A percentile compares a stretch with the other conserved stretches of the same genome.
These are phyloP conservation scores for Lichenostomus cassidix DNA, from an alignment of 2,113 vertebrate species.

Conservation along the genomic window DNA sequence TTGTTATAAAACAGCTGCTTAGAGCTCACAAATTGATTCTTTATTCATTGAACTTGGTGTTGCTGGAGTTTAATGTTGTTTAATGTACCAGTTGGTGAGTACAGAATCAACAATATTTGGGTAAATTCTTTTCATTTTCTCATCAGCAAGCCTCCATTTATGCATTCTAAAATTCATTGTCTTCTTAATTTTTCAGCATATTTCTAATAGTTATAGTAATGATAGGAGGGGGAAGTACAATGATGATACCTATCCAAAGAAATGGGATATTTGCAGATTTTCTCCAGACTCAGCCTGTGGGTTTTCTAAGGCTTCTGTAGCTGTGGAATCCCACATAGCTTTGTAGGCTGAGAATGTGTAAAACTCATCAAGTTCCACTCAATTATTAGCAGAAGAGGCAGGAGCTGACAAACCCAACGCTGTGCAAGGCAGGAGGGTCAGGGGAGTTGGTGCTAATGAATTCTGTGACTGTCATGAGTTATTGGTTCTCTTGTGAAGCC, in stretches of 20 bases:
- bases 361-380: neutral
- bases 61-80: neutral
- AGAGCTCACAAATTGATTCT: neutral
- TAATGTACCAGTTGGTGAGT: neutral
- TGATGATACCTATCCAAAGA: neutral
- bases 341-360: neutral
- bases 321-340: neutral
- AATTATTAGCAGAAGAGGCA: neutral
- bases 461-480: neutral
- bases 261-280: neutral
- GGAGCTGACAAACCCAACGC: neutral
- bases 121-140: neutral
- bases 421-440: neutral
- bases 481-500: neutral
- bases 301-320: neutral
- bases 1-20: neutral
- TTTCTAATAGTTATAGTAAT: neutral
- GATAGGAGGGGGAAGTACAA: neutral
- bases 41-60: neutral
- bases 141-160: neutral
- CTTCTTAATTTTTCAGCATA: neutral
- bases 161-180: neutral
- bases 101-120: neutral
- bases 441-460: neutral
- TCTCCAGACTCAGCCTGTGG: neutral